A percentile compares a stretch with the other conserved stretches of the same genome.
These are phyloP conservation scores for Myotis davidii DNA, from an alignment of 2,113 vertebrate genomes.

Conservation along the genomic window DNA sequence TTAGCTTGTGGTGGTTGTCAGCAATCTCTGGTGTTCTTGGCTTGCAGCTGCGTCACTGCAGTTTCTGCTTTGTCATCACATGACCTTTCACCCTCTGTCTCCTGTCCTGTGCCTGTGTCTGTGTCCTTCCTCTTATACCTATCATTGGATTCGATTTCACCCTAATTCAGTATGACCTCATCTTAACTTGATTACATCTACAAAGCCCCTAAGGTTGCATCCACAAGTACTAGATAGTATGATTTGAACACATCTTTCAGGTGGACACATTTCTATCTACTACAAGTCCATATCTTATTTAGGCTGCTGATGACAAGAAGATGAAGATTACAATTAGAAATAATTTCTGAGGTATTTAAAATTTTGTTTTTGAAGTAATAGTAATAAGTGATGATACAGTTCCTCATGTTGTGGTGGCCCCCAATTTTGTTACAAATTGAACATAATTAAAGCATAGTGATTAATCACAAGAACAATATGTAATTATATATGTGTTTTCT, in stretches of 20 bases:
- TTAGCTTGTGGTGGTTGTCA: background rate
- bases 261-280: background rate
- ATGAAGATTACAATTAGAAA: background rate
- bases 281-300: background rate
- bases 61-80: background rate
- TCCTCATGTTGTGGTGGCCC: too few relatives aligned
- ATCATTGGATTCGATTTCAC: background rate
- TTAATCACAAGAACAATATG: too few relatives aligned
- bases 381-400: too few relatives aligned
- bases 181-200: background rate
- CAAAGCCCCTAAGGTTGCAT: background rate
- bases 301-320: background rate
- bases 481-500: too few relatives aligned
- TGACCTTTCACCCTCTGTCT: background rate
- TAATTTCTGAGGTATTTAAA: conserved; percentile 14
- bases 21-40: background rate
- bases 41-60: background rate
- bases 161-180: background rate
- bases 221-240: background rate
- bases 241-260: background rate
- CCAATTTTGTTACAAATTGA: too few relatives aligned
- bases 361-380: background rate
- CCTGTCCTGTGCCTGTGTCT: background rate
- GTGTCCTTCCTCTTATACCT: background rate
- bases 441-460: too few relatives aligned